phyloP scores from a whole-genome alignment of 1,140 invertebrate genomes.

The Phthorimaea operculella region DNA sequence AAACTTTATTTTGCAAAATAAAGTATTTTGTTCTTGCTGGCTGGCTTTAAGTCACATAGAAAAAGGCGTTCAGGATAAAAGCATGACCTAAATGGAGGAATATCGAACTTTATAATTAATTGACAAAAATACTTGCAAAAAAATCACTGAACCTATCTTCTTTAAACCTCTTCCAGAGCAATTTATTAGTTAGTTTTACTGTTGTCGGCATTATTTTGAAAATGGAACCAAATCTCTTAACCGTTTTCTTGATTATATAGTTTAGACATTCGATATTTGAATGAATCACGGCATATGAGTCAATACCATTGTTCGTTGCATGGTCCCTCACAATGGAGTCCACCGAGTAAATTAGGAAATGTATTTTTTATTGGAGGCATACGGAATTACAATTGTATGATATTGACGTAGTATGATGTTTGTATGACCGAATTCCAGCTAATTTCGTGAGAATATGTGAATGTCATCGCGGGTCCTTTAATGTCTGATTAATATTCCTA shows the following conservation, averaged over 20 bases:
- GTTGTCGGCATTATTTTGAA: too few relatives aligned
- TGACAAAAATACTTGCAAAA: too few relatives aligned
- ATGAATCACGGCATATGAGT: constrained; percentile 58
- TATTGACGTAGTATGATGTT: constrained; percentile 9
- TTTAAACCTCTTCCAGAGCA: too few relatives aligned
- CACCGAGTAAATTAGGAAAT: constrained; percentile 61
- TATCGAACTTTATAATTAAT: too few relatives aligned
- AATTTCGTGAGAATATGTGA: constrained; percentile 55
- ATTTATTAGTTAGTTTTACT: too few relatives aligned
- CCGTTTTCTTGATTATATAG: constrained; percentile 13
- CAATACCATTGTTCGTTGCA: constrained; percentile 48
- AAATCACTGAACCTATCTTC: too few relatives aligned
- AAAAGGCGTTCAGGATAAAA: too few relatives aligned
- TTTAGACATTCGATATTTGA: constrained; percentile 42
- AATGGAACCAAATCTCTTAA: constrained; percentile 9
- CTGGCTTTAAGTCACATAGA: too few relatives aligned
- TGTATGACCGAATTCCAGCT: constrained; percentile 53
- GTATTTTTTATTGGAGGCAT: constrained; percentile 61
- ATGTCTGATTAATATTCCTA: background rate
- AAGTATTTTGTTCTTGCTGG: too few relatives aligned
- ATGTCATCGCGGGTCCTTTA: constrained; percentile 30
- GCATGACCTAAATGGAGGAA: too few relatives aligned
- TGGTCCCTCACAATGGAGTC: constrained; percentile 28
- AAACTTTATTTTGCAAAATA: background rate
- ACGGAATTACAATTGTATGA: constrained; percentile 51